Base-by-base conservation (phyloP, 2,888 invertebrate species). In the Tuberolachnus salignus region DNA sequence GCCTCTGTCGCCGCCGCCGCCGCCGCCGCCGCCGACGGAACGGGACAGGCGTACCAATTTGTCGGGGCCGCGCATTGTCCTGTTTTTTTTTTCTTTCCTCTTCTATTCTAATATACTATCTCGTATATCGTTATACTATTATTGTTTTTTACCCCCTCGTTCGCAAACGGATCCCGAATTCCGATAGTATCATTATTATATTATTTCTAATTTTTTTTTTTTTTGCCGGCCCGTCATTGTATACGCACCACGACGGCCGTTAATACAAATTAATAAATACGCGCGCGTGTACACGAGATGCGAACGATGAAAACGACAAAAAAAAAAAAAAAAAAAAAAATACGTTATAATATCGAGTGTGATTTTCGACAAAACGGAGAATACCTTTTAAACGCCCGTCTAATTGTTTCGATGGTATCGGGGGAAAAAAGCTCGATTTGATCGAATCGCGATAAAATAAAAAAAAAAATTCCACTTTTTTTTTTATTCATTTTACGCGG, bases 241-340 rank as follows among this genome's bases (percentile, higher is more conserved):
- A 23, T 66, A 49, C 16, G 0, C 21, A 6, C 11, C 16, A 44
- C 51, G 21, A 57, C 42, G 6, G 23, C 55, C 59, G 49, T 72
- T 72, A 61, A 72, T 72, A n/a, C n/a, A 61, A 72, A 72, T 71
- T 72, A 21, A 49, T 21, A 61, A 23, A n/a, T n/a, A n/a, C n/a
- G n/a, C n/a, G n/a, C n/a, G n/a, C 61, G 19, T 14, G 14, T 42
- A 11, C 23, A 44, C 23, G 16, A n/a, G n/a, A 16, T 6, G 26
- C 10, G 72, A 51, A 73, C 16, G 61, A 21, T n/a, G 51, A 51
- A 11, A 63, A 63, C 11, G 19, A 6, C 11, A 63, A 63, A 59
- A 16, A n/a, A 42, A 61, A 61, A 19, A n/a, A n/a, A n/a, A n/a
- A n/a, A n/a, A n/a, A n/a, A n/a, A n/a, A n/a, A n/a, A n/a, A n/a